These are phyloP conservation scores for Otus scops DNA, from an alignment of 2,797 vertebrate genomes.

Conservation along the genomic window DNA sequence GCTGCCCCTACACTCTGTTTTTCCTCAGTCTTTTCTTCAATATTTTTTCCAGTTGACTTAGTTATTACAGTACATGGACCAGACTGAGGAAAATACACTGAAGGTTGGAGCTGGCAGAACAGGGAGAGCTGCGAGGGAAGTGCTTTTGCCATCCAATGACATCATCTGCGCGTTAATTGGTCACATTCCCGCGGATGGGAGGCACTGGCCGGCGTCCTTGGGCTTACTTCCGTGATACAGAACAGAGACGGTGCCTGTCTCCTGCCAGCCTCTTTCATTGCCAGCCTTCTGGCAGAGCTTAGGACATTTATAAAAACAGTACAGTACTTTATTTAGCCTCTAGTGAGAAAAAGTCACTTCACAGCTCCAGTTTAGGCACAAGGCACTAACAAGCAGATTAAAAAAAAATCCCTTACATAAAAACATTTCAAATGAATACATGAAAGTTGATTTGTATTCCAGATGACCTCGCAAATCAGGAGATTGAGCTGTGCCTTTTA, in stretches of 20 bases:
- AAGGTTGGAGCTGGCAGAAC: constrained; percentile 48
- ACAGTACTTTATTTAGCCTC: constrained; percentile 61
- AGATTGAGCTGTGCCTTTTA: not conserved
- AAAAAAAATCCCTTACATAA: not conserved
- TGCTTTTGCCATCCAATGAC: constrained; percentile 55
- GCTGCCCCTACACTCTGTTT: constrained; percentile 68
- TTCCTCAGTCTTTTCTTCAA: constrained; percentile 70
- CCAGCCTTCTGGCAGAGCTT: constrained; percentile 58
- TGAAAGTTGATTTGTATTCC: constrained; percentile 27
- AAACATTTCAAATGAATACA: constrained; percentile 18
- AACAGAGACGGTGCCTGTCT: constrained; percentile 62
- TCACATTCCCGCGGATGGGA: constrained; percentile 28
- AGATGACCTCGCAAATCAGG: not conserved
- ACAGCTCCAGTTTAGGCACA: constrained; percentile 35
- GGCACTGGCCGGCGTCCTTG: constrained; percentile 44
- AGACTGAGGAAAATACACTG: constrained; percentile 56
- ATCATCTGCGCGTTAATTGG: constrained; percentile 45
- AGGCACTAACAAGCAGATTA: constrained; percentile 5
- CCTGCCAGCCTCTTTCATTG: constrained; percentile 56
- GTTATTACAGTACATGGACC: constrained; percentile 66
- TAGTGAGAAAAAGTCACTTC: constrained; percentile 63
- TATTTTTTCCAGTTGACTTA: constrained; percentile 75
- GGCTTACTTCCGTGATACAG: constrained; percentile 59
- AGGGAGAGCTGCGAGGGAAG: constrained; percentile 26
- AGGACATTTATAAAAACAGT: constrained; percentile 65